These are phyloP conservation scores for Coptotermes formosanus DNA, from an alignment of 1,140 invertebrate genomes.

Conservation along the genomic window DNA sequence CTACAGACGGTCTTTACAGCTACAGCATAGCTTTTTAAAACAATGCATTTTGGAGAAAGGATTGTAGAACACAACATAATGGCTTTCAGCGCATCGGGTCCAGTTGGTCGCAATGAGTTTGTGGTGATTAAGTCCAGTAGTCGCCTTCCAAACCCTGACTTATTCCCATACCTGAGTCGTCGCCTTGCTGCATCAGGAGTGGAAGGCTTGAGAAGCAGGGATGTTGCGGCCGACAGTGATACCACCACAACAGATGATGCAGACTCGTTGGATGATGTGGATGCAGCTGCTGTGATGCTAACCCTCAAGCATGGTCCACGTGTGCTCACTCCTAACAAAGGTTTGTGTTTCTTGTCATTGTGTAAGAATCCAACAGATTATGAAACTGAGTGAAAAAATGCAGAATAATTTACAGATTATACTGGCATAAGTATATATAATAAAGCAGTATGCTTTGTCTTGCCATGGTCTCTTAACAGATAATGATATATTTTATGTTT, in stretches of 20 bases:
- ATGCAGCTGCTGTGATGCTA: slow-evolving; percentile 78
- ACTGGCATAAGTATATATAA: too few species aligned
- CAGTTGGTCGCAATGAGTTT: neutral
- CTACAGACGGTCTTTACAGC: too few species aligned
- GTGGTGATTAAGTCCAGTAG: slow-evolving; percentile 34
- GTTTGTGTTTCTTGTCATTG: slow-evolving; percentile 38
- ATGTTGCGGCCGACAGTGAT: slow-evolving; percentile 17
- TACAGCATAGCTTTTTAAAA: too few species aligned
- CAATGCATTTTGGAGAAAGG: too few species aligned
- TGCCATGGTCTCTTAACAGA: too few species aligned
- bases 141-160: slow-evolving; percentile 64
- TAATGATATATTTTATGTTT: too few species aligned
- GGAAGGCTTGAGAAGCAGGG: slow-evolving; percentile 39
- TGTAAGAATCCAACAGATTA: neutral
- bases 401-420: too few species aligned
- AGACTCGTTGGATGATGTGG: slow-evolving; percentile 58
- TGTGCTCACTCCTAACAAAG: slow-evolving; percentile 53
- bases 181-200: slow-evolving; percentile 57
- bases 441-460: too few species aligned
- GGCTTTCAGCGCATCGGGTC: neutral
- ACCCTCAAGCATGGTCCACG: slow-evolving; percentile 71
- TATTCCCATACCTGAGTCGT: slow-evolving; percentile 75
- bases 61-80: too few species aligned
- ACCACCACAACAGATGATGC: slow-evolving; percentile 27
- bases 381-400: too few species aligned